phyloP scores from a whole-genome alignment of 2,888 invertebrate genomes.

The Acrobasis suavella region DNA sequence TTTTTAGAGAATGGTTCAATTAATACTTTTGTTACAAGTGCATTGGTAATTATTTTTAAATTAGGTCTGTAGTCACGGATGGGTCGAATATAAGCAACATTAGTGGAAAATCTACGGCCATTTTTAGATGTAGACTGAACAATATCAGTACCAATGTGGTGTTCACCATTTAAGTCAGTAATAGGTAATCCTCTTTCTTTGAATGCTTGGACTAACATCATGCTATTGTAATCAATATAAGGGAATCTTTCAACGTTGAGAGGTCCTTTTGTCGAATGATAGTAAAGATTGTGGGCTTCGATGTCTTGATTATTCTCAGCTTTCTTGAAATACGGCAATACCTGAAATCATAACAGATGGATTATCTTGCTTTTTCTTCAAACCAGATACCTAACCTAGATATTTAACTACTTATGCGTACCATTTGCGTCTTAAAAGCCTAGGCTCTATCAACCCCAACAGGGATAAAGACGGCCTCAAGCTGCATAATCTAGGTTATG shows the following conservation, averaged over 20 bases:
- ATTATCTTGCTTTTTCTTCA: neutral
- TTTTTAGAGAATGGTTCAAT: constrained; percentile 81
- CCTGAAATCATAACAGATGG: constrained; percentile 43
- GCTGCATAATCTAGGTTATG: no score
- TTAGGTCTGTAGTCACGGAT: constrained; percentile 80
- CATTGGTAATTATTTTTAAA: constrained; percentile 74
- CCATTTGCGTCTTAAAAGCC: no score
- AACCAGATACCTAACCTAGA: no score
- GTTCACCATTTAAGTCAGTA: constrained; percentile 81
- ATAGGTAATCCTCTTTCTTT: constrained; percentile 83
- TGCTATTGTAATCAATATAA: constrained; percentile 82
- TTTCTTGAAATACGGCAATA: constrained; percentile 87
- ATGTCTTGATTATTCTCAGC: constrained; percentile 84
- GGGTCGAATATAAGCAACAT: constrained; percentile 86
- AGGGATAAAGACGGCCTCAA: no score
- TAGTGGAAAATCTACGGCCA: constrained; percentile 84
- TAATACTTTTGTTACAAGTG: constrained; percentile 81
- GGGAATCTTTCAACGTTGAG: constrained; percentile 85
- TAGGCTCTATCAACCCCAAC: no score
- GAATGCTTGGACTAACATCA: constrained; percentile 82
- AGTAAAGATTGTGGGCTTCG: constrained; percentile 75
- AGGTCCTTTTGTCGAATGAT: constrained; percentile 84
- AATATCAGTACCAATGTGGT: constrained; percentile 84
- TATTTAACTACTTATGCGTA: no score
- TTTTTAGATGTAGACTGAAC: constrained; percentile 84